Base-by-base conservation (phyloP, 2,113 vertebrate species). In the Chauna torquata region DNA sequence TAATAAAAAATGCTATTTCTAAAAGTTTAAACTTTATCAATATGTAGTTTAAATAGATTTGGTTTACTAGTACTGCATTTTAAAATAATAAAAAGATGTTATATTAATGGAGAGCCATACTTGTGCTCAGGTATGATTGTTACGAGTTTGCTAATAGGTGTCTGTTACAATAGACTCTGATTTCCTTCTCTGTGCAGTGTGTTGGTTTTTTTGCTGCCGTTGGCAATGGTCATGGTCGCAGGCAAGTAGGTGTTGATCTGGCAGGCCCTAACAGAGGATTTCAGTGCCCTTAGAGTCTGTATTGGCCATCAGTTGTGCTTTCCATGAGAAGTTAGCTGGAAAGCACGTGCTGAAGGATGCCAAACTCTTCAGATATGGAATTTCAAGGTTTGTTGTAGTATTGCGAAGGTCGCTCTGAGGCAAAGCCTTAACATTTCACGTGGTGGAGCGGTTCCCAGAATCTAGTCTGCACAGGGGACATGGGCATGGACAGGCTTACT, bases 151-250 rank as follows among this genome's bases (percentile, higher is more conserved):
- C 65, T 65, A 1, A 20, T 86, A 8, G 15, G 24, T 55, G 38
- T 28, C 47, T 2, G 1, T 86, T 90, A 5, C 24, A 72, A 34
- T 0, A 72, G 57, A 54, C 16, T 71, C 27, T 0, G 0, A 44
- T 85, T 95, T 82, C 47, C 36, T 78, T 22, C 59, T 64, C 25
- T 42, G 14, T 66, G 44, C 47, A 17, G 6, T 1, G 3, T 50
- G 16, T 8, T 0, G 0, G 19, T 3, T 32, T 30, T 24, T 61
- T 65, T 38, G n/a, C 50, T 54, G 58, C 36, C 27, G 1, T 32
- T 44, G 61, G 34, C 44, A 24, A 6, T 65, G 32, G 12, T 47
- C 44, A 9, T 19, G 44, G 62, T 54, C 79, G 24, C 49, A 58
- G 66, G 62, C 68, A n/a, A 34, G 71, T 68, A 74, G 54, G 44